phyloP scores from a whole-genome alignment of 92 coral and sea anemone genomes.

The Actinostola sp. region DNA sequence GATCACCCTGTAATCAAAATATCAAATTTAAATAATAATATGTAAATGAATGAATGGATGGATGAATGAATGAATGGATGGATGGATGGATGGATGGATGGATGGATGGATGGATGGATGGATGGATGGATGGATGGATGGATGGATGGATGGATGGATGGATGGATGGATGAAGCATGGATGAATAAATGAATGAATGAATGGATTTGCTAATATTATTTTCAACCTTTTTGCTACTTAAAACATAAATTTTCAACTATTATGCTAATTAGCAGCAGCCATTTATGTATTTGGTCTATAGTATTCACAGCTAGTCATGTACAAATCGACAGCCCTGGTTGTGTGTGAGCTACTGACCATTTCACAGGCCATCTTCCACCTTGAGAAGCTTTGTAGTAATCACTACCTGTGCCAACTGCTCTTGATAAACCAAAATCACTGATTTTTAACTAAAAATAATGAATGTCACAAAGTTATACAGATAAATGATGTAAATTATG shows the following conservation, averaged over 20 bases:
- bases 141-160: slow-evolving; percentile 2
- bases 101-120: not conserved
- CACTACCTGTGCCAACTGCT: slow-evolving; percentile 95
- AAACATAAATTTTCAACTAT: no score
- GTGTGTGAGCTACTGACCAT: slow-evolving; percentile 62
- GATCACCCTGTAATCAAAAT: no score
- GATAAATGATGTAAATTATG: not conserved
- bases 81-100: no score
- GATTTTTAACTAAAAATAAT: slow-evolving; percentile 78
- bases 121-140: not conserved
- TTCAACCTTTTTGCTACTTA: no score
- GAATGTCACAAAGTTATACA: not conserved
- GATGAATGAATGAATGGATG: no score
- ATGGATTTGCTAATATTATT: no score
- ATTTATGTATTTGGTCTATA: no score
- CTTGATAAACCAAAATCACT: slow-evolving; percentile 99
- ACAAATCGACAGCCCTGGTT: not conserved
- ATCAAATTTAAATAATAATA: no score
- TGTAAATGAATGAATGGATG: no score
- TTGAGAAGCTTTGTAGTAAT: slow-evolving; percentile 97
- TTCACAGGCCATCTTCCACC: slow-evolving; percentile 99
- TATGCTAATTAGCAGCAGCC: no score
- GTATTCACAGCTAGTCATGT: not conserved
- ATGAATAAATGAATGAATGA: no score
- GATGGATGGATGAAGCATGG: no score